These are phyloP conservation scores for Anser cygnoides DNA, from an alignment of 2,113 vertebrate species.

Conservation along the genomic window DNA sequence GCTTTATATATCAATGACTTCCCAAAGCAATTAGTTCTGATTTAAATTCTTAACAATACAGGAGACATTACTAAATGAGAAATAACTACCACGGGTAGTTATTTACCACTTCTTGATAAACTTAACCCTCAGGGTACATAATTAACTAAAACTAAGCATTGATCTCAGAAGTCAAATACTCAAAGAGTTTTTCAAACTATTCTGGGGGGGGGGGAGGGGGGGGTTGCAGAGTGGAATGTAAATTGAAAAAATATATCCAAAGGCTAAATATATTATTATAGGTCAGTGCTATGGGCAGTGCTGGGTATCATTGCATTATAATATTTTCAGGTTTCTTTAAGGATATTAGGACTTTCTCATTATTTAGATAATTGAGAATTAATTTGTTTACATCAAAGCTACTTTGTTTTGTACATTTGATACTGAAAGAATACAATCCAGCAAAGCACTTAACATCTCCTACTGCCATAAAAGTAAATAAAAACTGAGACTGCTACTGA, in stretches of 20 bases:
- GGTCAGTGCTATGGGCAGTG: neutral
- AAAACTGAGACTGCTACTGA: neutral
- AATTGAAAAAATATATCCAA: neutral
- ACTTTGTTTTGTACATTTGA: neutral
- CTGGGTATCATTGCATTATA: neutral
- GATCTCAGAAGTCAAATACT: neutral
- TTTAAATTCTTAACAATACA: neutral
- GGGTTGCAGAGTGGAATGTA: no score
- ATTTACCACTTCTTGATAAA: neutral
- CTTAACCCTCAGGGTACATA: neutral
- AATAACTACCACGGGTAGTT: neutral
- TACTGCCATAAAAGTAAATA: conserved; percentile 1
- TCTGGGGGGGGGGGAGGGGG: neutral
- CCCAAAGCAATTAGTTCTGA: neutral
- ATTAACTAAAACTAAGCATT: neutral
- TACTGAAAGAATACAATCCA: neutral
- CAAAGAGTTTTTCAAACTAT: neutral
- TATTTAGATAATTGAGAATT: neutral
- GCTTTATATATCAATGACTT: neutral
- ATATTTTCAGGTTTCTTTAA: neutral
- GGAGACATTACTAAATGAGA: neutral
- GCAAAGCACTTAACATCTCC: neutral
- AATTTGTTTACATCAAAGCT: neutral
- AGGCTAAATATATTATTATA: neutral
- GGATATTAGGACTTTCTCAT: neutral